Conservation (phyloP, 1,140 invertebrate species). For the Manduca sexta region DNA sequence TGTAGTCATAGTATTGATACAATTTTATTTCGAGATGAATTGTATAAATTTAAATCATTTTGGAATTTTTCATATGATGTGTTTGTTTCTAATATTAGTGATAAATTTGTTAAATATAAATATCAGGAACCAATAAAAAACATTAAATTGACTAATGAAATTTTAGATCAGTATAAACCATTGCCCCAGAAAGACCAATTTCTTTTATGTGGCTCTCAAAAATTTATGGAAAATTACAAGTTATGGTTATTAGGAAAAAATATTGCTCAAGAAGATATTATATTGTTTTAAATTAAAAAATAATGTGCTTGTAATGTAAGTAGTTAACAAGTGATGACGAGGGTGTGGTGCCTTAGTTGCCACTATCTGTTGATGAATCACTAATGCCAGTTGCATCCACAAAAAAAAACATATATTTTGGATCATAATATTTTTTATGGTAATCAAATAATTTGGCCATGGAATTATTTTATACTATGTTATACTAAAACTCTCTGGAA, state of each 20-base stretch:
- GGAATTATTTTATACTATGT: too few relatives aligned
- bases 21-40: slow-evolving; percentile 74
- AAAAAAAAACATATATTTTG: too few relatives aligned
- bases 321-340: too few relatives aligned
- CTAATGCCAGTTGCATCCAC: too few relatives aligned
- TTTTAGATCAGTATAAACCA: slow-evolving; percentile 28
- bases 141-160: slow-evolving; percentile 24
- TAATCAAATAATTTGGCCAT: too few relatives aligned
- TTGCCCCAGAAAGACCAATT: slow-evolving; percentile 34
- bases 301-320: too few relatives aligned
- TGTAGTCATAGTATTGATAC: slow-evolving; percentile 70
- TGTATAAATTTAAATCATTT: slow-evolving; percentile 72
- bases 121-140: slow-evolving; percentile 53
- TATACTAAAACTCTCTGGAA: too few relatives aligned
- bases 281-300: slow-evolving; percentile 32
- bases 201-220: slow-evolving; percentile 49
- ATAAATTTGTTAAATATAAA: slow-evolving; percentile 23
- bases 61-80: slow-evolving; percentile 79
- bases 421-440: too few relatives aligned
- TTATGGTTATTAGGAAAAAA: slow-evolving; percentile 20
- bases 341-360: too few relatives aligned
- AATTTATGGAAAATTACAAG: slow-evolving; percentile 40
- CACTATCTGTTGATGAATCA: too few relatives aligned
- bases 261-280: slow-evolving; percentile 27
- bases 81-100: background rate